Evolutionary conservation across 2,888 invertebrate genomes (phyloP).

Genomic region (Tetheella fluctuosa): DNA sequence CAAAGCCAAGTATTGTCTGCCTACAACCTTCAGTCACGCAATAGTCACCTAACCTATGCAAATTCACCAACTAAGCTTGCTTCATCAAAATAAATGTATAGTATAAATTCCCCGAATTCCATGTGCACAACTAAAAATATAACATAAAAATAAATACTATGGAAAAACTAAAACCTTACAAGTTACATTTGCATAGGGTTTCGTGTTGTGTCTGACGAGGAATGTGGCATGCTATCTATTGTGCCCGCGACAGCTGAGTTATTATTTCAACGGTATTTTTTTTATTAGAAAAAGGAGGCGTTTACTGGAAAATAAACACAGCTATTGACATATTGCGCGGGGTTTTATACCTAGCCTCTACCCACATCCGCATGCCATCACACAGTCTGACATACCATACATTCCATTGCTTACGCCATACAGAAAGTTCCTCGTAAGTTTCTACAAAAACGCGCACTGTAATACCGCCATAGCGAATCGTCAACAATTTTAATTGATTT

Average conservation of each 20-base stretch:
- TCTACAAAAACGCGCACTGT: conserved; percentile 29
- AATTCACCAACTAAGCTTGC: not conserved
- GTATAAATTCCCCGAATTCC: conserved; percentile 8
- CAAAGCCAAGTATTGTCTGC: conserved; percentile 9
- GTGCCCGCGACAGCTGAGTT: conserved; percentile 64
- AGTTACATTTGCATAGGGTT: conserved; percentile 65
- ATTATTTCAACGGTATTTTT: conserved; percentile 73
- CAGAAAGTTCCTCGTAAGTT: fast-evolving
- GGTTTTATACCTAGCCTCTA: conserved; percentile 38
- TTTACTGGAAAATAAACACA: conserved; percentile 75
- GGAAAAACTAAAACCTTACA: conserved; percentile 41
- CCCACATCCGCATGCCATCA: conserved; percentile 15
- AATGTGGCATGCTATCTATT: conserved; percentile 72
- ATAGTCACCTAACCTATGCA: conserved; percentile 6
- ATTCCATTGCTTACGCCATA: conserved; percentile 37
- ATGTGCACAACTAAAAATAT: conserved; percentile 10
- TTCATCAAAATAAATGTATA: not conserved
- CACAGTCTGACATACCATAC: conserved; percentile 1
- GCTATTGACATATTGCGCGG: conserved; percentile 73
- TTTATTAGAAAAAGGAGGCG: conserved; percentile 67
- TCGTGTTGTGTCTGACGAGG: conserved; percentile 52
- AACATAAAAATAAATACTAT: conserved; percentile 28
- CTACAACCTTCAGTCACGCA: conserved; percentile 8
- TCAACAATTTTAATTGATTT: conserved; percentile 39
- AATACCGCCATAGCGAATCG: conserved; percentile 19